Evolutionary conservation across 2,797 vertebrate genomes (phyloP).

Genomic region (Fratercula arctica): DNA sequence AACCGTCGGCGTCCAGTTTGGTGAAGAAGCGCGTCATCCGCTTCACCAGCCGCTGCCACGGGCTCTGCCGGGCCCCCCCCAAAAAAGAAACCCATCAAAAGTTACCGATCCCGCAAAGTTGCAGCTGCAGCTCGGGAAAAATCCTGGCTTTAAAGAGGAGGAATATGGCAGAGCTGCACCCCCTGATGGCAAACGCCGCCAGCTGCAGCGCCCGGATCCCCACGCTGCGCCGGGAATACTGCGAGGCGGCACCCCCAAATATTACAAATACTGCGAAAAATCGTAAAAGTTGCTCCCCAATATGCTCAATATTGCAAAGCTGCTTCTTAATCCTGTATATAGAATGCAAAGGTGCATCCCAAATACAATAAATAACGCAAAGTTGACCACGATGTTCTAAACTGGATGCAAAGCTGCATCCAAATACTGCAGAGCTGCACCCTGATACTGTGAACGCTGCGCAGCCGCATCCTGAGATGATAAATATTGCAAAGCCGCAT

Average conservation of each 20-base stretch:
- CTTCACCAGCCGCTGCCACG: conserved; percentile 91
- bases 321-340: accelerated
- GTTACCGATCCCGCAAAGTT: accelerated
- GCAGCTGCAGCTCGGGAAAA: neutral
- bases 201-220: neutral
- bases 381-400: accelerated
- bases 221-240: accelerated
- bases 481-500: no score
- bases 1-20: conserved; percentile 83
- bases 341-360: neutral
- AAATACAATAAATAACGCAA: accelerated
- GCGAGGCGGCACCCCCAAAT: neutral
- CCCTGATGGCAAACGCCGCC: neutral
- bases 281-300: no score
- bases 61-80: conserved; percentile 72
- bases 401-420: no score
- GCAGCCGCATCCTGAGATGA: no score
- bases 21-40: conserved; percentile 96
- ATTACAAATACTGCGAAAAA: no score
- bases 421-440: neutral
- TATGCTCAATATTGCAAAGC: accelerated
- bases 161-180: neutral
- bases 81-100: neutral
- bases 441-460: no score
- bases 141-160: accelerated